Percentiles rank a stretch among this genome's conserved stretches.
These are phyloP conservation scores for Drosophila leontia DNA, from an alignment of 1,140 invertebrate genomes.

Conservation along the genomic window DNA sequence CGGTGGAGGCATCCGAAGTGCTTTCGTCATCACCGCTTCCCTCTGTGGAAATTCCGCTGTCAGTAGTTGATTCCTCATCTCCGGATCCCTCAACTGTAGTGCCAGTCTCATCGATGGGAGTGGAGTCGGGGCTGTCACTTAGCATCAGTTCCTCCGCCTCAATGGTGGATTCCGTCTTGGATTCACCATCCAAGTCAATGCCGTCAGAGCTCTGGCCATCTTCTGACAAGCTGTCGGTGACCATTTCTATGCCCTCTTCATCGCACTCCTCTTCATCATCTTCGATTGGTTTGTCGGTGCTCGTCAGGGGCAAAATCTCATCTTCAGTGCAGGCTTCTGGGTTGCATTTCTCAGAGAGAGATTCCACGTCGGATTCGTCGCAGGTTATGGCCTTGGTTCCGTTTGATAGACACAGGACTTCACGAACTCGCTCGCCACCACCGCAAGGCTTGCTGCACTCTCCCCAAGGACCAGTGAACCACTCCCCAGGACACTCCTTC, in stretches of 20 bases:
- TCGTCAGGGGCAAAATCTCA: conserved; percentile 88
- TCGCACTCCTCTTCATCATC: conserved; percentile 86
- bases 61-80: conserved; percentile 63
- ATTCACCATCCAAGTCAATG: conserved; percentile 63
- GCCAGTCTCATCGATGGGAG: conserved; percentile 56
- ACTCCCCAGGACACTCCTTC: conserved; percentile 92
- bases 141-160: conserved; percentile 87
- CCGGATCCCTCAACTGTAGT: conserved; percentile 78
- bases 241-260: conserved; percentile 80
- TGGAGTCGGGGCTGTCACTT: conserved; percentile 86
- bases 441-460: conserved; percentile 93
- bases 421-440: conserved; percentile 90
- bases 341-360: conserved; percentile 91
- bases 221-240: conserved; percentile 41
- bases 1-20: conserved; percentile 45
- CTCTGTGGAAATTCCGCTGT: conserved; percentile 63
- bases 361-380: conserved; percentile 88
- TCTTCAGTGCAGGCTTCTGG: conserved; percentile 89
- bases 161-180: conserved; percentile 76
- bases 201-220: conserved; percentile 50
- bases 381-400: conserved; percentile 88
- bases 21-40: conserved; percentile 72
- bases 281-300: conserved; percentile 86
- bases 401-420: conserved; percentile 92
- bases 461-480: conserved; percentile 95